Conservation (phyloP, 1,140 invertebrate species). For the Matsumurasca onukii region DNA sequence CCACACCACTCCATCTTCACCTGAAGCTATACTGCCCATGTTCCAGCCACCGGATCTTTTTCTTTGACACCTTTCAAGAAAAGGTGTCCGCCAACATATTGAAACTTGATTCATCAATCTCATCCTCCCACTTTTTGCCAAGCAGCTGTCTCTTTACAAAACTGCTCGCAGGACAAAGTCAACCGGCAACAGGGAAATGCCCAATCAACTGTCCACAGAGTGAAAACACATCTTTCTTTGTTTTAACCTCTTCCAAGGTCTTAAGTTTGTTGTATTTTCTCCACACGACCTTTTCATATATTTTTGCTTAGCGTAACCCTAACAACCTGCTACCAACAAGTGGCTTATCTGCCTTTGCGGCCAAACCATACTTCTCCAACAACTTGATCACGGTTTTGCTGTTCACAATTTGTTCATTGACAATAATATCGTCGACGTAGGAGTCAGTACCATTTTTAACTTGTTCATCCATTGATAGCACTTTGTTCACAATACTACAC, state of each 20-base stretch:
- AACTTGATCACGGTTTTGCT: not conserved
- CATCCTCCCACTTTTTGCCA: constrained; percentile 8
- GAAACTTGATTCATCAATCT: not conserved
- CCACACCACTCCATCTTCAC: not conserved
- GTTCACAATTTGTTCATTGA: not conserved
- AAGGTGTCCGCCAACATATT: not conserved
- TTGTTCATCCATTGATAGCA: not conserved
- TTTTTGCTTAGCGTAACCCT: not conserved
- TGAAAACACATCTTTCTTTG: constrained; percentile 22
- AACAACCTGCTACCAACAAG: constrained; percentile 3
- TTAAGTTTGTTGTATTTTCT: constrained; percentile 22
- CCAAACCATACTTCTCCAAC: not conserved
- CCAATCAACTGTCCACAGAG: constrained; percentile 15
- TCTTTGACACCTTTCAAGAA: constrained; percentile 7
- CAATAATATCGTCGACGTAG: not conserved
- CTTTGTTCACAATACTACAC: constrained; percentile 1
- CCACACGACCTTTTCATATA: constrained; percentile 5
- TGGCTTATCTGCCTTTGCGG: not conserved
- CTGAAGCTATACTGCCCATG: not conserved
- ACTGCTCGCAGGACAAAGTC: constrained; percentile 19
- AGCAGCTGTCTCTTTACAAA: constrained; percentile 1
- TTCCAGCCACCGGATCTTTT: not conserved
- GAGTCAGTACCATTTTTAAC: not conserved
- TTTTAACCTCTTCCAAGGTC: not conserved
- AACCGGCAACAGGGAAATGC: constrained; percentile 13